These are phyloP conservation scores for Malacoraja senta DNA, from an alignment of 2,797 vertebrate species.

Conservation along the genomic window DNA sequence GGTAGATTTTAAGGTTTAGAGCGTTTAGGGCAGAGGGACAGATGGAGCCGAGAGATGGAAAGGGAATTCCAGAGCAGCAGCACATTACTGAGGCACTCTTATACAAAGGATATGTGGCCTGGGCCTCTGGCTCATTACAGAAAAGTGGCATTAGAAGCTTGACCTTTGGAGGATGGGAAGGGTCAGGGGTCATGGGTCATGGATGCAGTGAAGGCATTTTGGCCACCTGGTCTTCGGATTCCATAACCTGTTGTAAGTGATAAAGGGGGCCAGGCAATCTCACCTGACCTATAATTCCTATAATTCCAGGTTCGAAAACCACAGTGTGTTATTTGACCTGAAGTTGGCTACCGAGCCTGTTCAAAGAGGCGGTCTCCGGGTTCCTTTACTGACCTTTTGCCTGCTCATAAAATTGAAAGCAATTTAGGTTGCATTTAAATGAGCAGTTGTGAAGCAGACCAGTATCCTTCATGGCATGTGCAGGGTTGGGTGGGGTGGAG, in stretches of 20 bases:
- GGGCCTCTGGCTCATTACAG: neutral
- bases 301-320: conserved; percentile 53
- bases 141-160: conserved; percentile 40
- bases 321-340: neutral
- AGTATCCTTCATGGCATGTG: neutral
- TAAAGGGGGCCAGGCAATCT: conserved; percentile 44
- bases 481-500: no score
- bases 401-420: conserved; percentile 7
- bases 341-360: neutral
- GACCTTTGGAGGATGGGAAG: conserved; percentile 41
- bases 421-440: neutral
- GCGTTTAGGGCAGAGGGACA: no score
- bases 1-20: no score
- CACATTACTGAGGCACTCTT: neutral
- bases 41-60: no score
- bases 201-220: conserved; percentile 39
- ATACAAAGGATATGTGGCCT: neutral
- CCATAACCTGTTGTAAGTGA: conserved; percentile 44
- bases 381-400: conserved; percentile 26
- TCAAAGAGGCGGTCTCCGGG: neutral
- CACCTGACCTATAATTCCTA: conserved; percentile 52
- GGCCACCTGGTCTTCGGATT: conserved; percentile 49
- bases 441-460: neutral
- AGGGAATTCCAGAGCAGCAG: neutral
- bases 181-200: neutral